These are phyloP conservation scores for Prenolepis imparis DNA, from an alignment of 2,888 invertebrate genomes.

Conservation along the genomic window DNA sequence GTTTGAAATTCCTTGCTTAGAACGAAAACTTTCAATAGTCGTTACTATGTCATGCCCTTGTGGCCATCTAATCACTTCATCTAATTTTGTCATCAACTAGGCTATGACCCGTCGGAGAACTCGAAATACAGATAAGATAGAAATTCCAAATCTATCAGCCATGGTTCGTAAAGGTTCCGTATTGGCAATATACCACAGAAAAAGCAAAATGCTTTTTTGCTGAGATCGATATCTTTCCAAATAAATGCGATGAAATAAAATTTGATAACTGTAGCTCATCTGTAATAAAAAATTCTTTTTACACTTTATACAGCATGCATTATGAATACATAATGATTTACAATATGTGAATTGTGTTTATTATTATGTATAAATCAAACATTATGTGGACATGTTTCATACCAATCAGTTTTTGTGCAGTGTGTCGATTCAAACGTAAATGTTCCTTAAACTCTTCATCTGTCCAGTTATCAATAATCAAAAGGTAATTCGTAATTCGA, in stretches of 20 bases:
- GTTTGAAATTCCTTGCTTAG: not conserved
- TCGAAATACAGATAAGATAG: slow-evolving; percentile 15
- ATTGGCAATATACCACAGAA: slow-evolving; percentile 7
- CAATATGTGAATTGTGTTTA: not conserved
- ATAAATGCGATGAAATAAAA: slow-evolving; percentile 24
- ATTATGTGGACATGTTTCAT: not conserved
- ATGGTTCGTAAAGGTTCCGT: slow-evolving; percentile 21
- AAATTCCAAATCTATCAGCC: slow-evolving; percentile 12
- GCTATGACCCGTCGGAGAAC: not conserved
- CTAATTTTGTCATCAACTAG: not conserved
- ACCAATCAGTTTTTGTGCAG: not conserved
- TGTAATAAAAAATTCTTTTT: slow-evolving; percentile 1
- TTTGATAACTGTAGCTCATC: not conserved
- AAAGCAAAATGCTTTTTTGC: slow-evolving; percentile 19
- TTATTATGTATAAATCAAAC: no score
- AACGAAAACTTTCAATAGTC: not conserved
- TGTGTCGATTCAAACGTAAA: not conserved
- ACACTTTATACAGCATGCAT: slow-evolving; percentile 1
- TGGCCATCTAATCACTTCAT: slow-evolving; percentile 2
- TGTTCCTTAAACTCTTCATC: slow-evolving; percentile 11
- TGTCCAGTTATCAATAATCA: not conserved
- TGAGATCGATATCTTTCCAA: slow-evolving; percentile 8
- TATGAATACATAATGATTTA: no score
- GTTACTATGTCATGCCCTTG: not conserved
- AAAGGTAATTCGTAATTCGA: not conserved